phyloP scores from a whole-genome alignment of 2,888 invertebrate species.

The Cosmia trapezina region DNA sequence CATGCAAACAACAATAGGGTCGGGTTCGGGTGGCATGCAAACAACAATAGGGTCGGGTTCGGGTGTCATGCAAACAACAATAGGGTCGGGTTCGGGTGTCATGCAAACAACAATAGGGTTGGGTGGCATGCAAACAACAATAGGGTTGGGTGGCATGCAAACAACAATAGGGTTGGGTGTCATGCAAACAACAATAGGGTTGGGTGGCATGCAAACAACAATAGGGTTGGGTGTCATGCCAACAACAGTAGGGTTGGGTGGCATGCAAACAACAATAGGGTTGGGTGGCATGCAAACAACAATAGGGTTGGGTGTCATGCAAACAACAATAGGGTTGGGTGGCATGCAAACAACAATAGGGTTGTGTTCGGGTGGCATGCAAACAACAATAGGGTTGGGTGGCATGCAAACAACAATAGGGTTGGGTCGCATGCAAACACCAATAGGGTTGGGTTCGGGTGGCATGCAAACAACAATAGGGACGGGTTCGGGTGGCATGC shows the following conservation, averaged over 20 bases:
- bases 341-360: slow-evolving; percentile 8
- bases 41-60: background rate
- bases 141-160: background rate
- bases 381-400: background rate
- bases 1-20: slow-evolving; percentile 6
- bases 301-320: background rate
- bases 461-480: background rate
- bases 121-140: background rate
- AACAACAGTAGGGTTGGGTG: no score
- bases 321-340: slow-evolving; percentile 41
- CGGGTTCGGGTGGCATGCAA: background rate
- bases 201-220: background rate
- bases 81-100: no score
- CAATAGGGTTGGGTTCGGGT: background rate
- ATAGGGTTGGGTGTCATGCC: background rate
- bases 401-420: slow-evolving; percentile 25
- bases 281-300: background rate
- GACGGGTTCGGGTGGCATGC: background rate
- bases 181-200: slow-evolving; percentile 6
- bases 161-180: no score
- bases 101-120: slow-evolving; percentile 6
- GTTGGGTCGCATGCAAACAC: no score
- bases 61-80: slow-evolving; percentile 20
- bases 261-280: slow-evolving; percentile 6
- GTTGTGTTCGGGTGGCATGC: background rate